Evolutionary conservation across 2,113 vertebrate species (phyloP), one percentile per base, ranked within the genome.

Genomic region (Mirza zaza): DNA sequence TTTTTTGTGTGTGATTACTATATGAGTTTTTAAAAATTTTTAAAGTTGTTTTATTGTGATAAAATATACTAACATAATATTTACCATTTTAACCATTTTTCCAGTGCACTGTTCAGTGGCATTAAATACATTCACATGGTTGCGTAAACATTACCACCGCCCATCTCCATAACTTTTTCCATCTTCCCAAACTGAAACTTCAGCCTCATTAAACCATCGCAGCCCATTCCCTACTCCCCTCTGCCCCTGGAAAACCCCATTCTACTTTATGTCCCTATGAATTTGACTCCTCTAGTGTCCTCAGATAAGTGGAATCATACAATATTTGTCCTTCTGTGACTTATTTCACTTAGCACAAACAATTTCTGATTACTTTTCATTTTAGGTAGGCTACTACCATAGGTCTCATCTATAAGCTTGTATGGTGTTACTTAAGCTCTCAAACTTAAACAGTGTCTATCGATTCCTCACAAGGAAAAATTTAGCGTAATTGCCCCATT

Each of bases 61-160:
- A 67, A 84, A n/a, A 95, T n/a, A 29, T 20, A 13, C 27, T 42
- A 52, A 81, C 75, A 29, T 77, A 55, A 94, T 55, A n/a, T 52
- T 87, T 61, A 45, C 15, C 63, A 73, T 65, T 90, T 45, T 82
- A 71, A 50, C 9, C 75, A 68, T 65, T 92, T 96, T 95, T 90
- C 39, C 73, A 15, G 34, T 61, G 15, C 61, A 32, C 21, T 48
- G 8, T 79, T 65, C 0, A 11, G 50, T 21, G 50, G 3, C 42
- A 45, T 71, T 50, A 14, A 59, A 48, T 3, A 29, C 12, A 73
- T 25, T 18, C 57, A 27, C 17, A n/a, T 6, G 29, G 57, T 61
- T 29, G 14, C 34, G 29, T 20, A 18, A 11, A 21, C 50, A 20
- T 52, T 25, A n/a, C 27, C 20, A 59, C 10, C 63, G 29, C 23